These are phyloP conservation scores for Mactromeris polynyma DNA, from an alignment of 2,888 invertebrate genomes.

Conservation along the genomic window DNA sequence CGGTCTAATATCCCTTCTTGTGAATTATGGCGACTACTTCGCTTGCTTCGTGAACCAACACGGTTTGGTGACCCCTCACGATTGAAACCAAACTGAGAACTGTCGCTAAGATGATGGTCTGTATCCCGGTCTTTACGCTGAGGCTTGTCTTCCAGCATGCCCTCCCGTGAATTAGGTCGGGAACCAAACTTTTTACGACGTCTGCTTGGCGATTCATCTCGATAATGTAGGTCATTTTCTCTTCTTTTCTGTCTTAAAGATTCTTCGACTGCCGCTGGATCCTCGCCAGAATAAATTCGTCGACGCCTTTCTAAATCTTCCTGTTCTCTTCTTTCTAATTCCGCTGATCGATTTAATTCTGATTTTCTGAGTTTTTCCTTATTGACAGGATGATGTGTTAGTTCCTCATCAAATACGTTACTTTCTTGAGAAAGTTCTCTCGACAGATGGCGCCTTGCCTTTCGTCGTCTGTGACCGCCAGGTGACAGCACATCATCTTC, in stretches of 20 bases:
- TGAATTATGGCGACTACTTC: slow-evolving; percentile 78
- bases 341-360: slow-evolving; percentile 90
- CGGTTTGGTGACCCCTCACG: slow-evolving; percentile 82
- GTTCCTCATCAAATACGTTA: slow-evolving; percentile 78
- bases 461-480: slow-evolving; percentile 63
- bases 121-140: slow-evolving; percentile 67
- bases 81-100: slow-evolving; percentile 79
- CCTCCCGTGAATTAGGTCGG: slow-evolving; percentile 73
- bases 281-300: slow-evolving; percentile 64
- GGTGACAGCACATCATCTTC: slow-evolving; percentile 70
- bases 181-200: slow-evolving; percentile 70
- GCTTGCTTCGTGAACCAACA: slow-evolving; percentile 62
- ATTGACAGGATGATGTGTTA: slow-evolving; percentile 71
- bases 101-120: slow-evolving; percentile 74
- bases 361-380: slow-evolving; percentile 93
- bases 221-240: slow-evolving; percentile 76
- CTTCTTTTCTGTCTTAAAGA: slow-evolving; percentile 47
- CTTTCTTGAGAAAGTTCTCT: slow-evolving; percentile 79
- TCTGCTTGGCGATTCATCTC: slow-evolving; percentile 80
- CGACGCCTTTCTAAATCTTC: slow-evolving; percentile 64
- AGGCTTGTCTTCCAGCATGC: slow-evolving; percentile 78
- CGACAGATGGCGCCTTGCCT: slow-evolving; percentile 71
- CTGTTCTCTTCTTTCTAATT: slow-evolving; percentile 74
- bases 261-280: slow-evolving; percentile 54
- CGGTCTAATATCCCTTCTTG: slow-evolving; percentile 80